phyloP scores from a whole-genome alignment of 37 sponge, comb jelly and placozoan species.

The Beroe forskalii region DNA sequence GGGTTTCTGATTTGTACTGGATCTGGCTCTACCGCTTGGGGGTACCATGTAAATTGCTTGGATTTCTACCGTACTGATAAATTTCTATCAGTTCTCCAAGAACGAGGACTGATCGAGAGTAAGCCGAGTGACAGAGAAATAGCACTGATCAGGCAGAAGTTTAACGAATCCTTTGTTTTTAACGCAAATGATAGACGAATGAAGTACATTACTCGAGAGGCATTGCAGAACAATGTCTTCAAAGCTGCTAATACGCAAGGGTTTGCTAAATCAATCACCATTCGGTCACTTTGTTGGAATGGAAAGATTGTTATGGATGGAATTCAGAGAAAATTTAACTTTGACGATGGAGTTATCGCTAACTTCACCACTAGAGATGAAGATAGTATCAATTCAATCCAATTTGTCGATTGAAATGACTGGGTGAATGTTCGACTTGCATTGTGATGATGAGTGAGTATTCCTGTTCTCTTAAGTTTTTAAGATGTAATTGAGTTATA shows the following conservation, averaged over 20 bases:
- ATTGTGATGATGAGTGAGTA: too few species aligned
- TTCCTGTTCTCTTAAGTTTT: too few species aligned
- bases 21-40: conserved; percentile 51
- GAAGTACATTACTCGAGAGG: conserved; percentile 47
- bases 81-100: not conserved
- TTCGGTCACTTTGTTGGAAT: conserved; percentile 59
- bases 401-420: conserved; percentile 21
- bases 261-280: conserved; percentile 2
- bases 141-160: not conserved
- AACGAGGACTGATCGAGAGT: not conserved
- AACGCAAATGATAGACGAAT: not conserved
- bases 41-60: conserved; percentile 27
- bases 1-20: conserved; percentile 55
- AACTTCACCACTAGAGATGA: conserved; percentile 5
- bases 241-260: conserved; percentile 36
- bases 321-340: conserved; percentile 60
- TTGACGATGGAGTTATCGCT: conserved; percentile 54
- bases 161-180: conserved; percentile 28
- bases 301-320: conserved; percentile 63
- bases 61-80: conserved; percentile 45
- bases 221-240: conserved; percentile 53
- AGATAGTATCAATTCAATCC: conserved; percentile 54
- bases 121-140: not conserved
- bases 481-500: too few species aligned
- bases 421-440: too few species aligned